Conservation (phyloP, 2,797 vertebrate genomes). For the Neoniphon sammara region DNA sequence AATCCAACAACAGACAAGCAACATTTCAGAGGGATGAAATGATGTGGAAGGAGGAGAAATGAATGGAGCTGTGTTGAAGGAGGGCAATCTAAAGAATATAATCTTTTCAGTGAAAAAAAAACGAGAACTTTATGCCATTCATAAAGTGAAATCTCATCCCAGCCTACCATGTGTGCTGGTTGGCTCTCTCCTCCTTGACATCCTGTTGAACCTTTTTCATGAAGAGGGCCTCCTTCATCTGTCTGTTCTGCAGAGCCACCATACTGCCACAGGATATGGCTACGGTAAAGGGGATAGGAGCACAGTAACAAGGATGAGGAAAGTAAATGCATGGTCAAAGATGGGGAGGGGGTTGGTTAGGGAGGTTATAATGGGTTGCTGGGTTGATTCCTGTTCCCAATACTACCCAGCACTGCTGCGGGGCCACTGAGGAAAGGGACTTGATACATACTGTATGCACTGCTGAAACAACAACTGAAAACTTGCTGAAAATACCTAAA, state of each 20-base stretch:
- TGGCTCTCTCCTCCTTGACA: conserved; percentile 81
- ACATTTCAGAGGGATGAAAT: not conserved
- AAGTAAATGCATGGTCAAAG: too few species aligned
- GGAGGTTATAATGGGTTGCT: not conserved
- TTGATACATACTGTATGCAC: too few species aligned
- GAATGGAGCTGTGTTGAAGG: not conserved
- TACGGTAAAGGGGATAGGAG: conserved; percentile 31
- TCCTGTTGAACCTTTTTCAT: conserved; percentile 83
- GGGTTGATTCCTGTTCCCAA: not conserved
- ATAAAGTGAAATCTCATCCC: too few species aligned
- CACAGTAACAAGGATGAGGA: not conserved
- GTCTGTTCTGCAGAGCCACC: conserved; percentile 75
- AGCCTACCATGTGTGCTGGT: conserved; percentile 84
- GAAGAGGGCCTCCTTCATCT: conserved; percentile 89
- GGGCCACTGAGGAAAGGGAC: too few species aligned
- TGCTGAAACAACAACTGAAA: too few species aligned
- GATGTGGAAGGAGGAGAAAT: not conserved
- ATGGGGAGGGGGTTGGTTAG: too few species aligned
- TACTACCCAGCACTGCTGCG: not conserved
- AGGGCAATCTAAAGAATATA: not conserved
- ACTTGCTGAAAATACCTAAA: too few species aligned
- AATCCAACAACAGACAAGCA: not conserved
- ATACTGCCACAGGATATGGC: conserved; percentile 75
- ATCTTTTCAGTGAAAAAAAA: too few species aligned
- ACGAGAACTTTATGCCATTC: too few species aligned